phyloP scores from a whole-genome alignment of 37 sponge, comb jelly and placozoan genomes.

The Theonella swinhoei region DNA sequence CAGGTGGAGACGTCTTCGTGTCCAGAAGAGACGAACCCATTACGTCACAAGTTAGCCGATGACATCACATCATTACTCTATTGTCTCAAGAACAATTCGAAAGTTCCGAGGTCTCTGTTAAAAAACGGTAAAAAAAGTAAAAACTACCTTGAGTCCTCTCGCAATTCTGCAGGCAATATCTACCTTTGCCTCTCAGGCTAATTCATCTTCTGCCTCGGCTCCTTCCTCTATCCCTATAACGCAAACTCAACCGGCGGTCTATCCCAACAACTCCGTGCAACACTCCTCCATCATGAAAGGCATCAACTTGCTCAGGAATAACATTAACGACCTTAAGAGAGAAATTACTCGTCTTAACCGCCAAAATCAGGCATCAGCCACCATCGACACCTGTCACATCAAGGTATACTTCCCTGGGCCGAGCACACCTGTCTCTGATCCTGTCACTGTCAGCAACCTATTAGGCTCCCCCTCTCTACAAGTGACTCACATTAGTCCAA shows the following conservation, averaged over 20 bases:
- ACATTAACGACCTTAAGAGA: not conserved
- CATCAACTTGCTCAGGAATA: not conserved
- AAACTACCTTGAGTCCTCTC: not conserved
- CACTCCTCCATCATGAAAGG: not conserved
- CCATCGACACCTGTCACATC: not conserved
- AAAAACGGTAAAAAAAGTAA: not conserved
- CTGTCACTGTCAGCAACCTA: not conserved
- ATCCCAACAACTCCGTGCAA: not conserved
- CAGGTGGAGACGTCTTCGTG: not conserved
- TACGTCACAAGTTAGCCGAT: not conserved
- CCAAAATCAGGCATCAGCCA: not conserved
- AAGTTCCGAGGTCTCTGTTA: not conserved
- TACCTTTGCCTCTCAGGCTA: not conserved
- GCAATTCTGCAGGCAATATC: not conserved
- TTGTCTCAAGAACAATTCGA: not conserved
- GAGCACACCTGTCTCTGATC: not conserved
- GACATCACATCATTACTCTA: not conserved
- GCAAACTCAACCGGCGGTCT: not conserved
- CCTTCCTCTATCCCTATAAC: not conserved
- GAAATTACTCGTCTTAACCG: not conserved
- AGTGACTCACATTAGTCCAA: not conserved
- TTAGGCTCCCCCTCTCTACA: not conserved
- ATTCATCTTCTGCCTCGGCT: not conserved
- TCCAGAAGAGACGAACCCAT: not conserved
- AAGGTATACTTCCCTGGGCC: not conserved